Percentiles rank a stretch among this genome's conserved stretches.
These are phyloP conservation scores for Strongylocentrotus purpuratus DNA, from an alignment of 35 echinoderm and acorn worm genomes.

Conservation along the genomic window DNA sequence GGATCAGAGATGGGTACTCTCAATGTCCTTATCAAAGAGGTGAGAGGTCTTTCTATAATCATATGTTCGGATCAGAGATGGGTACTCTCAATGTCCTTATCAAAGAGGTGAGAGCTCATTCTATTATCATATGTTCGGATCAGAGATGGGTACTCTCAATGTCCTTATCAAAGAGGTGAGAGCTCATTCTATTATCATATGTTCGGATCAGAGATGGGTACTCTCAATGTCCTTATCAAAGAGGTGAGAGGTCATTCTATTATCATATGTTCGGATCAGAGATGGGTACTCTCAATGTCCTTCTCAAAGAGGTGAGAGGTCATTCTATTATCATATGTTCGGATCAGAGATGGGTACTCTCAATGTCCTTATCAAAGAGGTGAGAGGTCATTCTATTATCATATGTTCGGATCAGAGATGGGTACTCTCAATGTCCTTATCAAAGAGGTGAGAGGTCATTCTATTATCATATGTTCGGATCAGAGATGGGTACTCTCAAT, in stretches of 20 bases:
- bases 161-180: not conserved
- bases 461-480: conserved; percentile 76
- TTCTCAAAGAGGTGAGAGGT: not conserved
- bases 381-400: conserved; percentile 54
- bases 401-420: conserved; percentile 68
- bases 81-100: conserved; percentile 61
- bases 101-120: not conserved
- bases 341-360: conserved; percentile 64
- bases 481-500: conserved; percentile 64
- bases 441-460: not conserved
- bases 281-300: conserved; percentile 68
- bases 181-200: conserved; percentile 66
- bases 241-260: conserved; percentile 29
- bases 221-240: conserved; percentile 48
- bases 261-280: conserved; percentile 75
- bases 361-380: conserved; percentile 27
- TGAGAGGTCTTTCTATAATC: conserved; percentile 52
- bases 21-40: conserved; percentile 27
- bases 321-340: conserved; percentile 77
- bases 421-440: conserved; percentile 61
- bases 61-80: conserved; percentile 68
- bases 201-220: conserved; percentile 65
- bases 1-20: conserved; percentile 64
- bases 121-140: conserved; percentile 76
- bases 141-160: conserved; percentile 64